Base-by-base conservation (phyloP, 2,113 vertebrate species). In the Bubo bubo region DNA sequence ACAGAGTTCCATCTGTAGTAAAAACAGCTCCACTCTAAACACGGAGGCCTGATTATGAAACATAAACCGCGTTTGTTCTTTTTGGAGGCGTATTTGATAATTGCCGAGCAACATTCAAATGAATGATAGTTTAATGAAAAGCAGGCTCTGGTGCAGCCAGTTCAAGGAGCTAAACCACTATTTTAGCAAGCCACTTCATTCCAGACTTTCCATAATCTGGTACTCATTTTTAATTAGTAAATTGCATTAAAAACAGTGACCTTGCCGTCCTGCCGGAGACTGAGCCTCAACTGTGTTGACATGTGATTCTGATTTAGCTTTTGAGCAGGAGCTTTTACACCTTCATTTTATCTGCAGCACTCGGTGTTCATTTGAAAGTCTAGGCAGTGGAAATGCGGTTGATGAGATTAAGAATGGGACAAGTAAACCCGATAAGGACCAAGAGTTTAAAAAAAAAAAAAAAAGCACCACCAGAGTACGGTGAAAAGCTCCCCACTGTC, bases 221-320 rank as follows among this genome's bases (percentile, higher is more conserved):
- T 79, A 64, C 56, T 91, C 43, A 1, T 89, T 95, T 95, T 91
- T 97, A 95, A 97, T 97, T 92, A 96, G 94, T 96, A 95, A 97
- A 97, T 97, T 86, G 96, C 84, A 97, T 97, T 97, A 97, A 95
- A 97, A 95, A 12, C 95, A 91, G 14, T 88, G 96, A 95, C 95
- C 96, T 92, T 55, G 12, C 90, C 79, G 11, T 52, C 77, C 83
- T 87, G 88, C 82, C 82, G 79, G 66, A 64, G 91, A 21, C 72
- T 49, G 90, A 95, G 60, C 76, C 66, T 89, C 84, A 95, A 84
- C 73, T 72, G 34, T 72, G 83, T 23, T 94, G 94, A 95, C 93
- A 35, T 72, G 73, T 56, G 81, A 94, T 87, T 94, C 94, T 81
- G 93, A 92, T 95, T 97, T 95, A 96, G 94, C 80, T 79, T 92